These are phyloP conservation scores for Tholera decimalis DNA, from an alignment of 2,888 invertebrate genomes.

Conservation along the genomic window DNA sequence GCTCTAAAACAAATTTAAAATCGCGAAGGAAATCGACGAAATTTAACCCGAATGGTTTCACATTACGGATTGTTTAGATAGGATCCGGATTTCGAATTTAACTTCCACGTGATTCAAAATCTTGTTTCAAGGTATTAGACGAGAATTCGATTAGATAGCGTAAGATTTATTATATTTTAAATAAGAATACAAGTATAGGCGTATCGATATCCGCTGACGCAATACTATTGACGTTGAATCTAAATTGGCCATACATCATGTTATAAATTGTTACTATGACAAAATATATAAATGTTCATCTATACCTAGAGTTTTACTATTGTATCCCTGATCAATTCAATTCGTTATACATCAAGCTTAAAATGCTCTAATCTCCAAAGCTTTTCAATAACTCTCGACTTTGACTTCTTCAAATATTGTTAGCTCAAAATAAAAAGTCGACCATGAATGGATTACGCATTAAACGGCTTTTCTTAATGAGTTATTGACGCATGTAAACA, in stretches of 20 bases:
- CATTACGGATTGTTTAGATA: conserved; percentile 24
- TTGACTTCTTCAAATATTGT: too few species aligned
- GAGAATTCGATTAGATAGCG: neutral
- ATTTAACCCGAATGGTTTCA: conserved; percentile 14
- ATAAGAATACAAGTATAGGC: conserved; percentile 10
- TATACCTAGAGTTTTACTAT: neutral
- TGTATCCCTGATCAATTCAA: conserved; percentile 1
- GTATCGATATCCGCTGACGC: conserved; percentile 1
- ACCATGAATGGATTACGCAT: conserved; percentile 15
- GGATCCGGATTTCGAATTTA: conserved; percentile 4
- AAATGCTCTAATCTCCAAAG: too few species aligned
- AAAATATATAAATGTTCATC: neutral
- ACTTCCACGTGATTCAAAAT: conserved; percentile 1
- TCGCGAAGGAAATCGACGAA: neutral
- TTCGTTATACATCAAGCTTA: neutral
- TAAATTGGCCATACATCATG: conserved; percentile 5
- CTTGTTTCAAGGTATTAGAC: neutral
- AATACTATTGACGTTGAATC: conserved; percentile 1
- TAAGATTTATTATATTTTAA: conserved; percentile 12
- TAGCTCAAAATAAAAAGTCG: too few species aligned
- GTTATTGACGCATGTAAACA: conserved; percentile 29
- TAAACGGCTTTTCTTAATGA: conserved; percentile 27
- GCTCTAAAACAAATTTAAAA: conserved; percentile 1
- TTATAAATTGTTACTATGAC: neutral
- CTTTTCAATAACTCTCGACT: neutral